Evolutionary conservation across 92 coral and sea anemone species (phyloP), one percentile per base, ranked within the genome.

Genomic region (Meandrina meandrites): DNA sequence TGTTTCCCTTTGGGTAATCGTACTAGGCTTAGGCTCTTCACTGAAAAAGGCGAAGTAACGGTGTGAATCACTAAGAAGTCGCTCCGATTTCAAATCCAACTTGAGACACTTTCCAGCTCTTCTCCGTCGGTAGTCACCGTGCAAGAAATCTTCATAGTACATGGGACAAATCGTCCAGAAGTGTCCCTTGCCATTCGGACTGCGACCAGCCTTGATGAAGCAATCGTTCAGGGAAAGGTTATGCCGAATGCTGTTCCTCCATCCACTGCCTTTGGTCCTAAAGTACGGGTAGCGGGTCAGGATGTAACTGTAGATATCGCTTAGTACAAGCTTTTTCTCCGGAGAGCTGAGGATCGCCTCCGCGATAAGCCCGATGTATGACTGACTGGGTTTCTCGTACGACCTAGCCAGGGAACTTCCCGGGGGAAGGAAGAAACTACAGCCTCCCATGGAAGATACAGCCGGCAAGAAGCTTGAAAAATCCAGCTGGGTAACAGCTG

Each of bases 171-270:
- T 90, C 37, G 96, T 94, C 98, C 98, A 96, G 81, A 91, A 96
- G 82, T 96, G 98, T 24, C 98, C 98, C 88, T 96, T 96, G 3
- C 98, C 98, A 73, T 96, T 96, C 5, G 96, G 98, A 86, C 98
- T 96, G 73, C 98, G 94, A 69, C 98, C 98, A 76, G 96, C 93
- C 77, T 96, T 96, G 68, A 96, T 79, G 88, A 96, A 96, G 81
- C 98, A 96, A 81, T 96, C 98, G 81, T 96, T 96, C 14, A 96
- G 96, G 1, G 98, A 94, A 1, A 96, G 90, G 56, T 96, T 96
- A 67, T 96, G 98, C 13, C 98, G 92, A 71, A 96, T 96, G 84
- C 98, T 96, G 92, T 96, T 96, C 80, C 96, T 91, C 98, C 98
- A 96, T n/a, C 98, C 98, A 21, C 96, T 96, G 18, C 98, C 98